A percentile compares a stretch with the other conserved stretches of the same genome.
phyloP scores from a whole-genome alignment of 2,888 invertebrate species.

The Dryococelus australis region DNA sequence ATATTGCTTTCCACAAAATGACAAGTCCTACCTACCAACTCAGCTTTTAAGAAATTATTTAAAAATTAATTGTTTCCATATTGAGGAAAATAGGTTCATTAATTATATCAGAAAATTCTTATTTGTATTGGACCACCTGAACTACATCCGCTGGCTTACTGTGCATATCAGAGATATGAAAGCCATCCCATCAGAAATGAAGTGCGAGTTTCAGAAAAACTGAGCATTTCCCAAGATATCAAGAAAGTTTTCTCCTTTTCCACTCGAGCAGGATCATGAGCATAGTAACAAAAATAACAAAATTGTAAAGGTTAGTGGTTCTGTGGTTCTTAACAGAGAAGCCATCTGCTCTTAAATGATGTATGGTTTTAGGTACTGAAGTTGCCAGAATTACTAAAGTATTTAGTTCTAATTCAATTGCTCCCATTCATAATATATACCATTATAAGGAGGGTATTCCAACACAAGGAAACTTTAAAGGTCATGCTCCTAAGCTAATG shows the following conservation, averaged over 20 bases:
- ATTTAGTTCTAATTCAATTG: not conserved
- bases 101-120: too few species aligned
- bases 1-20: too few species aligned
- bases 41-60: too few species aligned
- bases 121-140: too few species aligned
- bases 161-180: conserved; percentile 12
- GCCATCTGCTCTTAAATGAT: not conserved
- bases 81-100: too few species aligned
- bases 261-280: not conserved
- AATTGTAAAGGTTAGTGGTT: not conserved
- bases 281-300: not conserved
- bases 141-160: too few species aligned
- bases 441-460: not conserved
- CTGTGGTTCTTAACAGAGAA: conserved; percentile 17
- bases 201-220: too few species aligned
- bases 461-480: conserved; percentile 13
- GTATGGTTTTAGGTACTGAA: conserved; percentile 13
- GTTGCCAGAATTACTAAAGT: not conserved
- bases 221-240: too few species aligned
- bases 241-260: too few species aligned
- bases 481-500: not conserved
- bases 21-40: too few species aligned
- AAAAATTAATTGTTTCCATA: too few species aligned
- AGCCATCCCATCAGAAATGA: not conserved
- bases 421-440: not conserved